Conservation (phyloP, 2,113 vertebrate genomes). For the Bubo blakistoni region DNA sequence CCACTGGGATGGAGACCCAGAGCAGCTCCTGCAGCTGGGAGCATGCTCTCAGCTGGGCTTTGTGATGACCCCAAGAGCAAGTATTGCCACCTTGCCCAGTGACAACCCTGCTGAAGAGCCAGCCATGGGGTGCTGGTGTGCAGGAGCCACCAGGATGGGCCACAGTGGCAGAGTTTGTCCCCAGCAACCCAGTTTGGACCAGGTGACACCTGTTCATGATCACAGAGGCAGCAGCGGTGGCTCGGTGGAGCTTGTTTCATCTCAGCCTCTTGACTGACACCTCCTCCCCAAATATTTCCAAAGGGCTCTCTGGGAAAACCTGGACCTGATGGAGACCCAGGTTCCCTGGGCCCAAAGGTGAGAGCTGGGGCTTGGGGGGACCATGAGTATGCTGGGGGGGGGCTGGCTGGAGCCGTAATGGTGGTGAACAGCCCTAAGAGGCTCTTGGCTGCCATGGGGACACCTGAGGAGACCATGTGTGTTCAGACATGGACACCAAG, state of each 20-base stretch:
- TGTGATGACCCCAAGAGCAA: neutral
- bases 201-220: neutral
- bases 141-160: neutral
- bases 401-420: neutral
- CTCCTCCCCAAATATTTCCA: neutral
- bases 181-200: neutral
- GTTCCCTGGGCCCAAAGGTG: conserved; percentile 77
- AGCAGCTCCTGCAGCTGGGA: neutral
- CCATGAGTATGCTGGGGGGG: rapidly evolving
- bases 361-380: neutral
- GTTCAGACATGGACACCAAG: neutral
- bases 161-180: neutral
- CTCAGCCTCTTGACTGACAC: neutral
- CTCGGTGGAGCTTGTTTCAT: rapidly evolving
- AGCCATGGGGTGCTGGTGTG: neutral
- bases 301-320: conserved; percentile 78
- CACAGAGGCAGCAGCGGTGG: neutral
- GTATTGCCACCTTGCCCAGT: neutral
- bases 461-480: rapidly evolving
- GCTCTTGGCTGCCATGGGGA: neutral
- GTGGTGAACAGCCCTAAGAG: neutral
- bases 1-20: neutral
- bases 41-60: neutral
- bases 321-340: conserved; percentile 70
- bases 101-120: neutral